Evolutionary conservation across 2,888 invertebrate species (phyloP).

Genomic region (Aelia acuminata): DNA sequence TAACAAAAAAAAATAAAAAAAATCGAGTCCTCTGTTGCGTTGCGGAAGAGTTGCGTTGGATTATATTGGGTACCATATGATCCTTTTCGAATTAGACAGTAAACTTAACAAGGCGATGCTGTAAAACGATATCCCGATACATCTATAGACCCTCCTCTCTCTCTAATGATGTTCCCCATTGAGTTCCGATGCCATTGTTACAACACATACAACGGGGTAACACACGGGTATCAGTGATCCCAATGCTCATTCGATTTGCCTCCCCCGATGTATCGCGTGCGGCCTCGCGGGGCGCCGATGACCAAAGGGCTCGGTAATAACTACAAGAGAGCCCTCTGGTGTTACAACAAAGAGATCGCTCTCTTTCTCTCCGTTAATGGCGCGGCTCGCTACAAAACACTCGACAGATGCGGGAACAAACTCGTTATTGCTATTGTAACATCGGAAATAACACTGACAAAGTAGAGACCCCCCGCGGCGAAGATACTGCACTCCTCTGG

Average conservation of each 20-base stretch:
- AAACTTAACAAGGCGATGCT: background rate
- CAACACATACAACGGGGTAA: background rate
- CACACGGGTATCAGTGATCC: background rate
- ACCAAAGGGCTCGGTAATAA: slow-evolving; percentile 4
- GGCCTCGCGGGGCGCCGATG: background rate
- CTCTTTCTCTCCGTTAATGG: too few relatives aligned
- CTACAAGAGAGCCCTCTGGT: background rate
- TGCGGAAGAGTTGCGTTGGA: too few relatives aligned
- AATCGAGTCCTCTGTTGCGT: too few relatives aligned
- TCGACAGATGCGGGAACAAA: slow-evolving; percentile 52
- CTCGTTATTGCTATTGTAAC: slow-evolving; percentile 55
- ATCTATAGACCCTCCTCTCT: background rate
- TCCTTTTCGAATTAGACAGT: background rate
- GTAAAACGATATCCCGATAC: background rate
- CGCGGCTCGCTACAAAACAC: background rate
- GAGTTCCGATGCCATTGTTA: slow-evolving; percentile 4
- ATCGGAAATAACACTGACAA: slow-evolving; percentile 51
- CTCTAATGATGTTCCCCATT: slow-evolving; percentile 9
- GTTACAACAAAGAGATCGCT: background rate
- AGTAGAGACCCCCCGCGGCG: slow-evolving; percentile 14
- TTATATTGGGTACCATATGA: background rate
- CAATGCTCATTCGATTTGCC: background rate
- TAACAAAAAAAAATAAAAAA: too few relatives aligned
- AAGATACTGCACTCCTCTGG: background rate
- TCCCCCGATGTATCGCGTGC: background rate